Conservation (phyloP, 2,113 vertebrate genomes). For the Todiramphus chloris region DNA sequence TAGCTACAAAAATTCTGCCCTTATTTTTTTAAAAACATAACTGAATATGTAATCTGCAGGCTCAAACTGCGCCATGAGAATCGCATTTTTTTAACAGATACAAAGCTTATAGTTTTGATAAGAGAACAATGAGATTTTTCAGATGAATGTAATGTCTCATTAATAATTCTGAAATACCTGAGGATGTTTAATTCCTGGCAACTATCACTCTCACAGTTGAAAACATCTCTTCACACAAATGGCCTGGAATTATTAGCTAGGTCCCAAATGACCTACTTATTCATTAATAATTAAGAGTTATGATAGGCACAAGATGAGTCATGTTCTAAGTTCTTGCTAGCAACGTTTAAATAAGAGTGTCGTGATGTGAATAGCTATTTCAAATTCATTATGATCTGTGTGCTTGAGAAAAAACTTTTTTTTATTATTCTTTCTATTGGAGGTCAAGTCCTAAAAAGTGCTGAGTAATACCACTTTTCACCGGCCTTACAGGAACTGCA, state of each 20-base stretch:
- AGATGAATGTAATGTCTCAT: neutral
- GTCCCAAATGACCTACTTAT: neutral
- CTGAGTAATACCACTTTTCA: neutral
- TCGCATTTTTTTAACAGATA: neutral
- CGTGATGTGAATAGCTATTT: neutral
- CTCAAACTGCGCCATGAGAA: neutral
- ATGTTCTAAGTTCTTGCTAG: neutral
- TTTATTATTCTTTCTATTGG: neutral
- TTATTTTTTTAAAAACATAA: neutral
- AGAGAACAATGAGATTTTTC: neutral
- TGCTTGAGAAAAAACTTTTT: neutral
- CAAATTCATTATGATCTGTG: neutral
- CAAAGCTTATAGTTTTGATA: neutral
- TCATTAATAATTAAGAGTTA: slow-evolving; percentile 53
- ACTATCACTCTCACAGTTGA: neutral
- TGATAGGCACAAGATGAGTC: neutral
- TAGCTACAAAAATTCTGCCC: neutral
- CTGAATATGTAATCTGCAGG: neutral
- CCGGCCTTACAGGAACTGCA: neutral
- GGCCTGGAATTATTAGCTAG: slow-evolving; percentile 6
- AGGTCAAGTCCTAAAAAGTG: neutral
- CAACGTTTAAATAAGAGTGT: neutral
- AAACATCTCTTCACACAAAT: slow-evolving; percentile 37
- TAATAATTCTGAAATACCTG: neutral
- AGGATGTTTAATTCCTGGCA: neutral